Evolutionary conservation across 2,888 invertebrate genomes (phyloP), one percentile per base, ranked within the genome.

Genomic region (Cosmia trapezina): DNA sequence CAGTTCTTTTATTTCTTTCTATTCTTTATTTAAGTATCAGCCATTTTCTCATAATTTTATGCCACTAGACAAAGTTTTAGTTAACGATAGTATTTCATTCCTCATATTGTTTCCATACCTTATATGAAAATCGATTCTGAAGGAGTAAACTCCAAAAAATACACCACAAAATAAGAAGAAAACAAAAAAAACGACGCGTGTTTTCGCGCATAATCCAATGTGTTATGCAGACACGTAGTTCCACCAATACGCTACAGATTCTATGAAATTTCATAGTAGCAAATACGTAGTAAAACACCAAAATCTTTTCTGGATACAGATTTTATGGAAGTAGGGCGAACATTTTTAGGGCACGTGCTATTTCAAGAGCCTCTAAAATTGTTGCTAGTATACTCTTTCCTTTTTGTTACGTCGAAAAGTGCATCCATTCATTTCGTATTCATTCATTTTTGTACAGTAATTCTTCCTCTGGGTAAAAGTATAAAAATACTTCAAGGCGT

Each of bases 261-360:
- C 54, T 74, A 74, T 75, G 51, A 64, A 60, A 76, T 54, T 53
- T 68, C 28, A 63, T 59, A 62, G 37, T n/a, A 60, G 41, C 12
- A 33, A 22, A 64, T 51, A 81, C 81, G 63, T 68, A 22, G 51
- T n/a, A n/a, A 63, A 56, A 78, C 11, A 49, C 45, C 28, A 56
- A 78, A 41, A 64, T 70, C 54, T 79, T 61, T 81, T 82, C 64
- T 61, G 45, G 43, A 66, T 70, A 45, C 54, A 49, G 56, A 43
- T 76, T 75, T 62, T 81, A 67, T 81, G 60, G 54, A 81, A 78
- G 54, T 61, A 47, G 54, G 54, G 43, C 43, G 33, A 54, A 53
- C 22, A 41, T 53, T 53, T 75, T 76, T 68, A 68, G 59, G n/a
- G 51, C 59, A 76, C 81, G 76, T 81, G 47, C 68, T 68, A 81